Base-by-base conservation (phyloP, 1,140 invertebrate genomes). In the Grapholita molesta region DNA sequence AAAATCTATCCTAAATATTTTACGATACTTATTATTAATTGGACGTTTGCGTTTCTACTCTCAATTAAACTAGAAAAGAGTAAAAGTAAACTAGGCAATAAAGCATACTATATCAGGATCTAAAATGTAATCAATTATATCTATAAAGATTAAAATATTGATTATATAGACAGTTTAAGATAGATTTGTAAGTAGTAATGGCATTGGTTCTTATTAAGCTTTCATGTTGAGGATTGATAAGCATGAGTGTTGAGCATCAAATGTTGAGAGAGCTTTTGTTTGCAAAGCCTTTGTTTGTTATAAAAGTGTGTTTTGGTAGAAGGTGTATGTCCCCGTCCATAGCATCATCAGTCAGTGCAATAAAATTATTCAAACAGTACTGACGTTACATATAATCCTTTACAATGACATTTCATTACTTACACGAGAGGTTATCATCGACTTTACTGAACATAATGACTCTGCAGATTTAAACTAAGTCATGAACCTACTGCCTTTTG, bases 211-310 rank as follows among this genome's bases (percentile, higher is more conserved):
- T 61, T 30, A n/a, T 15, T 3, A 28, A 61, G 25, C 28, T 61
- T 28, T 11, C 4, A 25, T 61, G 55, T 28, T 8, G 12, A 61
- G 21, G 55, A 61, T 28, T 61, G n/a, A 74, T 71, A 79, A 76
- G 84, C 87, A 87, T 89, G 77, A 78, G 74, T 80, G 55, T 61
- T 61, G 18, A 61, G 55, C 28, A 61, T 61, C 55, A 30, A 25
- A 30, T 61, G 55, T 61, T 61, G 55, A 48, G 21, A 48, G 55
- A 61, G 55, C 55, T 61, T 61, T 12, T 61, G 55, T 65, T 75
- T 86, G 83, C 79, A 78, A 82, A 75, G 81, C 83, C 80, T 86
- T 71, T 85, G 88, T 89, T 79, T 84, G 83, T 88, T 55, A 79
- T 42, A 72, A 76, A 61, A 55, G 69, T 85, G 75, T 83, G 78